These are phyloP conservation scores for Lichenostomus cassidix DNA, from an alignment of 2,113 vertebrate species.

Conservation along the genomic window DNA sequence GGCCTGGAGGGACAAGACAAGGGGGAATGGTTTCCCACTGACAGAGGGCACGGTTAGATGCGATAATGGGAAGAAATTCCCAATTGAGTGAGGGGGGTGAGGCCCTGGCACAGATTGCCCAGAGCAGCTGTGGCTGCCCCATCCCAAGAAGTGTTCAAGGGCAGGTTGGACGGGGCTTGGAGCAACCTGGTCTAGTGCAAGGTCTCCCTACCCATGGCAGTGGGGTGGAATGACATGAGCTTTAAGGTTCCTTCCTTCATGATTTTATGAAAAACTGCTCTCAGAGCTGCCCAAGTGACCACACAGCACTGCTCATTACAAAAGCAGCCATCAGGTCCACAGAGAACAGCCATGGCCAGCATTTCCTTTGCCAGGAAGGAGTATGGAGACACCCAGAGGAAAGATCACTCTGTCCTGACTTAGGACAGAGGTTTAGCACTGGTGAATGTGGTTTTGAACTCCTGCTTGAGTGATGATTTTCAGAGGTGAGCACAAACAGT, in stretches of 20 bases:
- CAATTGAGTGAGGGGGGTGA: neutral
- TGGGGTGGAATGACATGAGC: neutral
- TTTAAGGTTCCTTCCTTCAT: neutral
- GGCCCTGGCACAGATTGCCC: neutral
- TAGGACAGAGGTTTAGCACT: neutral
- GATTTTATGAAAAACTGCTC: neutral
- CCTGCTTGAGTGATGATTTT: neutral
- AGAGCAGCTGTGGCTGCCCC: neutral
- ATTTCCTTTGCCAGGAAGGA: neutral
- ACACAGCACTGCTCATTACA: neutral
- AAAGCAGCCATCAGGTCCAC: neutral
- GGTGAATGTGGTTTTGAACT: neutral
- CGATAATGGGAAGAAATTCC: neutral
- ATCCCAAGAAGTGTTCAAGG: neutral
- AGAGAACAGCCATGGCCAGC: neutral
- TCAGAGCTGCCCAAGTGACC: neutral
- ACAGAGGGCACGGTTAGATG: neutral
- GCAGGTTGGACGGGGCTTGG: neutral
- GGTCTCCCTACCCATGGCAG: too few relatives aligned
- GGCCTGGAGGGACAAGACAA: neutral
- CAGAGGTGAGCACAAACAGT: too few relatives aligned
- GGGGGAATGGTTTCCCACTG: neutral
- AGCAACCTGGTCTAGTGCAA: neutral
- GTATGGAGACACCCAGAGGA: neutral
- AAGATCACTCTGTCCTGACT: too few relatives aligned